These are phyloP conservation scores for Delichon dasypus DNA, from an alignment of 2,797 vertebrate species.

Conservation along the genomic window DNA sequence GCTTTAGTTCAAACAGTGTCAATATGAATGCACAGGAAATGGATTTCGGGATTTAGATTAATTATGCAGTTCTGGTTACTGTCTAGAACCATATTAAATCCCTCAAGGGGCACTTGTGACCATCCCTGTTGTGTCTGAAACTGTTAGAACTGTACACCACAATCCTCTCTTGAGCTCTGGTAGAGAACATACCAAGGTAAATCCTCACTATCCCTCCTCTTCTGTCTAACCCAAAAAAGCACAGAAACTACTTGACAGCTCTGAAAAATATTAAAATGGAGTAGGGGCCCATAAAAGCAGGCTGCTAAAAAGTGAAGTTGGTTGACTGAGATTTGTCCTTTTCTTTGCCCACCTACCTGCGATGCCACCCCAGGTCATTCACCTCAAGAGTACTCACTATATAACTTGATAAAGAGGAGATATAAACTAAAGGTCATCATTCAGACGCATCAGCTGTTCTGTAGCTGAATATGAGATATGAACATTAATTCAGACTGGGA, in stretches of 20 bases:
- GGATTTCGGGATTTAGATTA: neutral
- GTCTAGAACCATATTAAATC: neutral
- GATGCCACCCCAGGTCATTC: neutral
- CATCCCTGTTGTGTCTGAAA: neutral
- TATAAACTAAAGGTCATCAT: neutral
- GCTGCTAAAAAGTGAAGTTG: neutral
- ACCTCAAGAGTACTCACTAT: neutral
- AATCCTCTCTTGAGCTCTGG: neutral
- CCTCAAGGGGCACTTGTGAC: neutral
- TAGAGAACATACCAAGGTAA: neutral
- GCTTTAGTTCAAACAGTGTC: neutral
- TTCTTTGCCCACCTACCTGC: neutral
- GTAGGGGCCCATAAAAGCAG: neutral
- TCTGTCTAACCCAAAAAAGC: neutral
- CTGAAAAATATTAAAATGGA: neutral
- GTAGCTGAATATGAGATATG: neutral
- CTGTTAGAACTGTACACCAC: neutral
- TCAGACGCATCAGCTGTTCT: neutral
- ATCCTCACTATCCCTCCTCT: neutral
- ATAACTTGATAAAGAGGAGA: neutral
- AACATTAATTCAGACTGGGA: neutral
- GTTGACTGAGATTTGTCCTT: neutral
- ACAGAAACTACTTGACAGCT: neutral
- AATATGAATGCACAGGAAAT: neutral
- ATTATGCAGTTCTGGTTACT: neutral